A percentile compares a stretch with the other conserved stretches of the same genome.
These are phyloP conservation scores for Patella depressa DNA, from an alignment of 2,888 invertebrate species.

Conservation along the genomic window DNA sequence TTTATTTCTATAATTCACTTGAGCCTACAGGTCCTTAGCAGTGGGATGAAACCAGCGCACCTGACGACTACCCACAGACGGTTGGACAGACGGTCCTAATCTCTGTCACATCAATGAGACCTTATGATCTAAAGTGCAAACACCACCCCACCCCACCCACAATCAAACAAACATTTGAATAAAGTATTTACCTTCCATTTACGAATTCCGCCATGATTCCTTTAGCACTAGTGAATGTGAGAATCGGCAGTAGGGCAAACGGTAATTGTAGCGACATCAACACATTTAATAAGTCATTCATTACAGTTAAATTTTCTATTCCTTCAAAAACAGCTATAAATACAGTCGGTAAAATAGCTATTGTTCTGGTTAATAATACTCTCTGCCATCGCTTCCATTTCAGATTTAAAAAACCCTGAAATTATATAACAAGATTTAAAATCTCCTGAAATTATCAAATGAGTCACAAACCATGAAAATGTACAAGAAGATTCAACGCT, in stretches of 20 bases:
- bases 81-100: not conserved
- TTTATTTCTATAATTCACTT: too few relatives aligned
- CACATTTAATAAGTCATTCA: constrained; percentile 90
- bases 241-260: constrained; percentile 87
- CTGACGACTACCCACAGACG: not conserved
- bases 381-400: constrained; percentile 80
- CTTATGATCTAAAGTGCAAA: too few relatives aligned
- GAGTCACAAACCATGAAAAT: too few relatives aligned
- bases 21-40: too few relatives aligned
- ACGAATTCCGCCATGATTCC: constrained; percentile 88
- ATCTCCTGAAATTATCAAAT: too few relatives aligned
- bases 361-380: constrained; percentile 85
- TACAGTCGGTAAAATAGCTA: constrained; percentile 81
- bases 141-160: too few relatives aligned
- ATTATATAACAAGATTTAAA: not conserved
- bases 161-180: not conserved
- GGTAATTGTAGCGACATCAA: constrained; percentile 90
- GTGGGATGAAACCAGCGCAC: too few relatives aligned
- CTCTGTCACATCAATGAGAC: not conserved
- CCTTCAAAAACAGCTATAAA: constrained; percentile 69
- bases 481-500: too few relatives aligned
- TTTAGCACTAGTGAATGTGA: constrained; percentile 86
- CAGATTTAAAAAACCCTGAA: constrained; percentile 67
- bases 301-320: constrained; percentile 80
- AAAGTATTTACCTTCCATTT: constrained; percentile 73